Percentiles rank a stretch among this genome's conserved stretches.
Conservation (phyloP, 64 coral and sea anemone genomes). For the Montipora capricornis region DNA sequence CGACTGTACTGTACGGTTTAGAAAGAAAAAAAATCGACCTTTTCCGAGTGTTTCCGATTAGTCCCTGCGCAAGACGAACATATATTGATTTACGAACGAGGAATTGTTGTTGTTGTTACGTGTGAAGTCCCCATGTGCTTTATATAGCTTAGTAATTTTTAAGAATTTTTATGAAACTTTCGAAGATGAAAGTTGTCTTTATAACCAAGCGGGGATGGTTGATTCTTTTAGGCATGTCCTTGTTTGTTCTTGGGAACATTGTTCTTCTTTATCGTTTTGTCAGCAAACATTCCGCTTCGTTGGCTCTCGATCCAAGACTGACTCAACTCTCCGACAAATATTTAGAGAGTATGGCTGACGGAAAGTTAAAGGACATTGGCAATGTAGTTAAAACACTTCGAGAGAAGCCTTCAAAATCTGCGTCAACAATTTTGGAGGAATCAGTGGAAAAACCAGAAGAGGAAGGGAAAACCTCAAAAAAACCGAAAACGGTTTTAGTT, state of each 20-base stretch:
- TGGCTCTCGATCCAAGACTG: neutral
- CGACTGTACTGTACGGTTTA: too few species aligned
- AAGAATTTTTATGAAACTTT: neutral
- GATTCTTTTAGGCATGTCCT: conserved; percentile 22
- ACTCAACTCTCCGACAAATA: conserved; percentile 16
- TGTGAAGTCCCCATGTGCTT: neutral
- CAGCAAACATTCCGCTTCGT: conserved; percentile 8
- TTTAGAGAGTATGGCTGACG: neutral
- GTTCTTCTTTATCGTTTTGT: conserved; percentile 62
- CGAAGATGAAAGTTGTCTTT: conserved; percentile 59
- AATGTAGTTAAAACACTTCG: neutral
- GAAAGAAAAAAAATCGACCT: too few species aligned
- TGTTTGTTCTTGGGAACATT: conserved; percentile 51
- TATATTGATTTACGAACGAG: neutral
- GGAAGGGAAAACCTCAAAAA: too few species aligned
- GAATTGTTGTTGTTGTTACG: conserved; percentile 4
- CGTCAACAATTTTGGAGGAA: neutral
- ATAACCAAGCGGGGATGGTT: conserved; percentile 55
- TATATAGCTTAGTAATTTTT: too few species aligned
- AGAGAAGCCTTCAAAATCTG: conserved; percentile 2
- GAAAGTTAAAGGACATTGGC: neutral
- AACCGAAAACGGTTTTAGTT: neutral
- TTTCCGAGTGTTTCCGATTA: conserved; percentile 3
- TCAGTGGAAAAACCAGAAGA: neutral
- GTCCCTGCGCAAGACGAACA: neutral